Evolutionary conservation across 2,113 vertebrate species (phyloP).

Genomic region (Otocyon megalotis): DNA sequence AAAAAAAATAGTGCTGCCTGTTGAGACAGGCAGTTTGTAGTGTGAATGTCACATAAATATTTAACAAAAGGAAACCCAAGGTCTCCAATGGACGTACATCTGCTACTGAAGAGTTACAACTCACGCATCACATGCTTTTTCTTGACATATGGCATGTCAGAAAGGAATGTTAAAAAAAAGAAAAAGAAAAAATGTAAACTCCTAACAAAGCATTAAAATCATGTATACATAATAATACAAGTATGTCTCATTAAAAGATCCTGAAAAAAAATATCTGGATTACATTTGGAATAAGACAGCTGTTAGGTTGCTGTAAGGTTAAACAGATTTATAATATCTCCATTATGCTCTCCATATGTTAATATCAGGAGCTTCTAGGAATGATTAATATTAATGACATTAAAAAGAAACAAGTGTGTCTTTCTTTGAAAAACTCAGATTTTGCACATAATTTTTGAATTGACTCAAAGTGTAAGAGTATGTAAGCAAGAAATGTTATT

Average conservation of each 20-base stretch:
- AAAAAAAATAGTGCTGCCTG: not conserved
- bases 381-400: conserved; percentile 71
- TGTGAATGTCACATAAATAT: conserved; percentile 73
- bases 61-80: conserved; percentile 65
- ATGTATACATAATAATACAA: conserved; percentile 52
- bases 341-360: conserved; percentile 28
- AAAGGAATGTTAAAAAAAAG: conserved; percentile 57
- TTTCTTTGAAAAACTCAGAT: conserved; percentile 72
- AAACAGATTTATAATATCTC: conserved; percentile 70
- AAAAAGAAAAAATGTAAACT: conserved; percentile 37
- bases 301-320: conserved; percentile 51
- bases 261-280: conserved; percentile 68
- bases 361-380: conserved; percentile 52
- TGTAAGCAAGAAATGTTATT: conserved; percentile 69
- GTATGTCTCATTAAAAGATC: conserved; percentile 23
- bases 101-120: conserved; percentile 58
- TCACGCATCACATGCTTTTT: conserved; percentile 32
- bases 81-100: not conserved
- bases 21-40: conserved; percentile 33
- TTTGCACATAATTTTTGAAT: conserved; percentile 59
- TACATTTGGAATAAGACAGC: conserved; percentile 67
- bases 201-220: conserved; percentile 59
- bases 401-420: conserved; percentile 62
- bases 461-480: conserved; percentile 41
- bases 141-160: conserved; percentile 51